Base-by-base conservation (phyloP, 2,797 vertebrate species). In the Anomalospiza imberbis region DNA sequence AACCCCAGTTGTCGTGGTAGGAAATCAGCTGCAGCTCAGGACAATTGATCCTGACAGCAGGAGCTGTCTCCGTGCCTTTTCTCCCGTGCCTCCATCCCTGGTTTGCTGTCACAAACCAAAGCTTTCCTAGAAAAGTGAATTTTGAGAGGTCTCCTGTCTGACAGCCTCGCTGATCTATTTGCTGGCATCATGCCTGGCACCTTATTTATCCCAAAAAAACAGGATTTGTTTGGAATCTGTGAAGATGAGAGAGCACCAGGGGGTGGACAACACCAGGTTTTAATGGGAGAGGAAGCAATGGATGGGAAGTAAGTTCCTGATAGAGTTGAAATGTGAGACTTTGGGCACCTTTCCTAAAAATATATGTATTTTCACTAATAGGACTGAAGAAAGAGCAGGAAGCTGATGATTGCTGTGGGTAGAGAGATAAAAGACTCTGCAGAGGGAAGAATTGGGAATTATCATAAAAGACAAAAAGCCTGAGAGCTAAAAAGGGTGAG, bases 1-100 rank as follows among this genome's bases (percentile, higher is more conserved):
- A 70, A 3, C 15, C n/a, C 53, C 10, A 2, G 2, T 0, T 31
- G 34, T 36, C 4, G 1, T 25, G 54, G 38, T 3, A 22, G 40
- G 36, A 77, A 65, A 81, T 55, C 26, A 44, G 4, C 1, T 54
- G 29, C 15, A 77, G 32, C 61, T 74, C 40, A 24, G 53, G 36
- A 34, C 4, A 9, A 10, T 31, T 11, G 2, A 36, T 44, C 40
- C 78, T 34, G 25, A 57, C 36, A 65, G 34, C 50, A 50, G 63
- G 54, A 92, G 47, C 60, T 91, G 42, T 55, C 19, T 34, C 77
- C 10, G 6, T n/a, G 31, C 44, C 53, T 80, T 34, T 50, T 13
- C 50, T 71, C 57, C 57, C 1, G 1, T 20, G 18, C 9, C 10
- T 74, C 40, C 50, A 34, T 22, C 45, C 29, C 14, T 40, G 55